Conservation (phyloP, 2,113 vertebrate genomes). For the Platysternon megacephalum region DNA sequence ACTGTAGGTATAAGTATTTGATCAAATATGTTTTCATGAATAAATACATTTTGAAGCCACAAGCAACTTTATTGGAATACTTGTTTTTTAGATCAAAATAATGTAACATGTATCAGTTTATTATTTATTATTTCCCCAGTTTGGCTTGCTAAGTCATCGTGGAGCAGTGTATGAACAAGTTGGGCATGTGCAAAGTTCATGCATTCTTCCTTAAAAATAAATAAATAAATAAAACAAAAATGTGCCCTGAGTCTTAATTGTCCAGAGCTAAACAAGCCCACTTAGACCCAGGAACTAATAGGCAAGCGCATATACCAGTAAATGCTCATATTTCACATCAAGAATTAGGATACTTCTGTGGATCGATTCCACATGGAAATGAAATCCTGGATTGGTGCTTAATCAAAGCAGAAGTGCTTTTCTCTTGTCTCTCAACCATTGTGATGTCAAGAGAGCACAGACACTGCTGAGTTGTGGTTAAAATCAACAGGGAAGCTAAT, state of each 20-base stretch:
- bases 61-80: fast-evolving
- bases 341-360: neutral
- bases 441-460: neutral
- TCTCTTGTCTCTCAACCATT: neutral
- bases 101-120: fast-evolving
- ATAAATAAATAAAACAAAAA: neutral
- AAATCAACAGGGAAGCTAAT: neutral
- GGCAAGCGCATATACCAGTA: neutral
- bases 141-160: neutral
- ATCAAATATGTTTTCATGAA: neutral
- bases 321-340: neutral
- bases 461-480: neutral
- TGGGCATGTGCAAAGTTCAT: neutral
- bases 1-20: fast-evolving
- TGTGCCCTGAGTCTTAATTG: neutral
- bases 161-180: fast-evolving
- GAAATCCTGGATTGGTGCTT: fast-evolving
- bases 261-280: neutral
- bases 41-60: neutral
- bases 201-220: neutral
- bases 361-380: neutral
- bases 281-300: neutral
- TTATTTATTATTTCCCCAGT: neutral
- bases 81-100: neutral
- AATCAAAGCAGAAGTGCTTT: neutral